Conservation (phyloP, 2,797 vertebrate species). For the Momotus momota region DNA sequence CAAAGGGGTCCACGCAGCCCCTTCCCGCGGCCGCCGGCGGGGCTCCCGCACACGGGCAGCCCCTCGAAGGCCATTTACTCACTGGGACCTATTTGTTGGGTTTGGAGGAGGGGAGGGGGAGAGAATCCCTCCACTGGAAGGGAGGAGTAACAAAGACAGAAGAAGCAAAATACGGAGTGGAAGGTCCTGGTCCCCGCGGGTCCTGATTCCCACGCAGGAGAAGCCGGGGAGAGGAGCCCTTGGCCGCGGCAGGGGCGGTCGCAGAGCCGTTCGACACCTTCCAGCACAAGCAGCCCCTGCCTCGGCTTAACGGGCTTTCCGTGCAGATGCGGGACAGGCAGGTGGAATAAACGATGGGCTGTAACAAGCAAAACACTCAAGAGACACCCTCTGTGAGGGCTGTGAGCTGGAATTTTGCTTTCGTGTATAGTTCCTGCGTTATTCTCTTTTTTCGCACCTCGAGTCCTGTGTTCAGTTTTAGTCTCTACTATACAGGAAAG, state of each 20-base stretch:
- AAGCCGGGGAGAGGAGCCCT: no score
- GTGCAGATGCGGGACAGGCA: background rate
- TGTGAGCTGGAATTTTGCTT: background rate
- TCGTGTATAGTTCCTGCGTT: background rate
- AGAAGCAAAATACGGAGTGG: fast-evolving
- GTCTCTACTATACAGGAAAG: no score
- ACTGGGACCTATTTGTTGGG: no score
- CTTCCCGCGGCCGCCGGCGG: no score
- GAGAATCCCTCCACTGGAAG: background rate
- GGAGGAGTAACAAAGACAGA: background rate
- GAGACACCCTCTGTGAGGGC: no score
- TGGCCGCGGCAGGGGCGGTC: no score
- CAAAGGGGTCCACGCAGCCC: fast-evolving
- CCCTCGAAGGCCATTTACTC: fast-evolving
- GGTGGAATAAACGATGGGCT: background rate
- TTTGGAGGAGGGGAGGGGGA: no score
- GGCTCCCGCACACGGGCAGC: background rate
- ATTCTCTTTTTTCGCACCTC: background rate
- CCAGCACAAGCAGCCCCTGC: background rate
- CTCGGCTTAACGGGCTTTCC: no score
- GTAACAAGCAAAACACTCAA: fast-evolving
- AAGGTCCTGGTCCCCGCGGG: fast-evolving
- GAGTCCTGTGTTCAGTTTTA: no score
- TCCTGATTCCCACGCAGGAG: no score
- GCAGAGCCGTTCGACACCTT: no score